phyloP scores from a whole-genome alignment of 2,888 invertebrate species.

The Hydrotaea cyrtoneurina region DNA sequence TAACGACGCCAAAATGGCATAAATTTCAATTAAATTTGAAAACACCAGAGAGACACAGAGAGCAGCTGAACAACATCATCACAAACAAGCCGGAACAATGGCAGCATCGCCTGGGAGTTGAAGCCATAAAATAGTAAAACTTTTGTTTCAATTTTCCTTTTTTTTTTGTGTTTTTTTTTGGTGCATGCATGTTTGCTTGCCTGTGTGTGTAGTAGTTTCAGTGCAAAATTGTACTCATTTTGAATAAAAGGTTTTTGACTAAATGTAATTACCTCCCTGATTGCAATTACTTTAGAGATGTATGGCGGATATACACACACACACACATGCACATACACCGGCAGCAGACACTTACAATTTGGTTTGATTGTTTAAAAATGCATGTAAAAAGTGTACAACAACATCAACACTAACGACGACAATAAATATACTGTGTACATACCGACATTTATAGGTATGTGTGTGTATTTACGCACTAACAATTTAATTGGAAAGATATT shows the following conservation, averaged over 20 bases:
- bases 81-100: constrained; percentile 35
- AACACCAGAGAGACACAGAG: constrained; percentile 69
- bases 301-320: constrained; percentile 33
- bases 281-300: constrained; percentile 65
- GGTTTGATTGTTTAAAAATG: constrained; percentile 23
- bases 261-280: constrained; percentile 67
- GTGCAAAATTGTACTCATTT: constrained; percentile 48
- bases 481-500: neutral
- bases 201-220: constrained; percentile 1
- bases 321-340: neutral
- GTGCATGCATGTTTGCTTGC: no score
- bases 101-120: constrained; percentile 24
- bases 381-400: constrained; percentile 8
- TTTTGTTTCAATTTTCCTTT: constrained; percentile 47
- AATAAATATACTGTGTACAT: neutral
- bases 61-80: constrained; percentile 37
- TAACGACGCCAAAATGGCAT: constrained; percentile 77
- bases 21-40: constrained; percentile 79
- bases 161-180: no score
- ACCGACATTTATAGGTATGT: neutral
- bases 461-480: constrained; percentile 11
- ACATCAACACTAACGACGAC: neutral
- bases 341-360: neutral
- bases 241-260: constrained; percentile 61
- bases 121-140: constrained; percentile 22